Base-by-base conservation (phyloP, 1,140 invertebrate species). In the Cylas formicarius region DNA sequence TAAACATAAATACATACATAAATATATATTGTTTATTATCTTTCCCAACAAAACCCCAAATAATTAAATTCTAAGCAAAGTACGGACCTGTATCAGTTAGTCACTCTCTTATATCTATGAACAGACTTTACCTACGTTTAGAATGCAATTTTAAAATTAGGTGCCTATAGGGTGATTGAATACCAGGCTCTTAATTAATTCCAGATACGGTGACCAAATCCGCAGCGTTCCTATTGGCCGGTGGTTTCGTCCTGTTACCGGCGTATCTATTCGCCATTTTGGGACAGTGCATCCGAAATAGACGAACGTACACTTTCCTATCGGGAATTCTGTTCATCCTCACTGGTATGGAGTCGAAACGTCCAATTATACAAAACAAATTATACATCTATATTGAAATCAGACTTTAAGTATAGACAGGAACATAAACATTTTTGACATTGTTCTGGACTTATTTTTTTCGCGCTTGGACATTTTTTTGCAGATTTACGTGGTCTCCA, bases 121-220 rank as follows among this genome's bases (percentile, higher is more conserved):
- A n/a, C n/a, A n/a, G n/a, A n/a, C n/a, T n/a, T n/a, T n/a, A n/a
- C n/a, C n/a, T n/a, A n/a, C n/a, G n/a, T n/a, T n/a, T n/a, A n/a
- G n/a, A n/a, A n/a, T n/a, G n/a, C n/a, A n/a, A n/a, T n/a, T n/a
- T n/a, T n/a, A n/a, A n/a, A n/a, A n/a, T n/a, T n/a, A n/a, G n/a
- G n/a, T n/a, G n/a, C n/a, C n/a, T n/a, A n/a, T n/a, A n/a, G n/a
- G n/a, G n/a, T n/a, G n/a, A 14, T 26, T 16, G 9, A 32, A 26
- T 17, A 24, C 14, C 29, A 24, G n/a, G 32, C 10, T 32, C 9
- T 37, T 39, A 36, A 39, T 32, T 42, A 32, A 3, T 72, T 77
- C 33, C 74, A 85, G 81, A 84, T 68, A 76, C 81, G 9, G 81
- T 83, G 9, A 82, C 78, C 2, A 73, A 76, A 55, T 81, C 81